phyloP scores from a whole-genome alignment of 2,797 vertebrate species.

The Silurus aristotelis region DNA sequence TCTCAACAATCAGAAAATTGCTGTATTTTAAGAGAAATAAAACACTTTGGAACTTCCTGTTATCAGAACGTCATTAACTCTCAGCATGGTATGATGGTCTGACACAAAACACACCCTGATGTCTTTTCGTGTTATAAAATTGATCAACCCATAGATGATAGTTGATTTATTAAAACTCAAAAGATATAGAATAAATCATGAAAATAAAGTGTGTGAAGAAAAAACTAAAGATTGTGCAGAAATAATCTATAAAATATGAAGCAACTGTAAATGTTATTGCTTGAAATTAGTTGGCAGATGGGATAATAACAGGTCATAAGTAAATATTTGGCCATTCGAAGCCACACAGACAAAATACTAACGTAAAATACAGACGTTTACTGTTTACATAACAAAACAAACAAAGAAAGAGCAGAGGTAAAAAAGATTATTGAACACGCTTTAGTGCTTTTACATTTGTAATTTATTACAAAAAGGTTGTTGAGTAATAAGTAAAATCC shows the following conservation, averaged over 20 bases:
- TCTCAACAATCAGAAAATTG: not conserved
- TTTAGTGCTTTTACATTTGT: not conserved
- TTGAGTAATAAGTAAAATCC: not conserved
- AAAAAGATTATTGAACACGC: not conserved
- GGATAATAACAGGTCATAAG: too few relatives aligned
- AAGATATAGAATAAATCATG: not conserved
- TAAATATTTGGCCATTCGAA: not conserved
- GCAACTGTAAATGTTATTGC: not conserved
- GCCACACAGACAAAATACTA: not conserved
- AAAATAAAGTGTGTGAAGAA: not conserved
- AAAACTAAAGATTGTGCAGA: not conserved
- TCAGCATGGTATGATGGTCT: not conserved
- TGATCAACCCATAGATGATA: not conserved
- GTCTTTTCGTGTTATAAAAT: not conserved
- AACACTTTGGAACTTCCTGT: not conserved
- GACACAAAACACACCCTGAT: not conserved
- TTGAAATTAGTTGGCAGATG: not conserved
- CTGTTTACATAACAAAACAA: not conserved
- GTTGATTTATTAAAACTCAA: not conserved
- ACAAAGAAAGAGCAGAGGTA: not conserved
- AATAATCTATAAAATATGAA: not conserved
- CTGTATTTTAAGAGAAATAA: not conserved
- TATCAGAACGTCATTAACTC: not conserved
- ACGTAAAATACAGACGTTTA: not conserved
- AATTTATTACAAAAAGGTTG: not conserved